These are phyloP conservation scores for Rhyacophila evoluta DNA, from an alignment of 2,888 invertebrate species.

Conservation along the genomic window DNA sequence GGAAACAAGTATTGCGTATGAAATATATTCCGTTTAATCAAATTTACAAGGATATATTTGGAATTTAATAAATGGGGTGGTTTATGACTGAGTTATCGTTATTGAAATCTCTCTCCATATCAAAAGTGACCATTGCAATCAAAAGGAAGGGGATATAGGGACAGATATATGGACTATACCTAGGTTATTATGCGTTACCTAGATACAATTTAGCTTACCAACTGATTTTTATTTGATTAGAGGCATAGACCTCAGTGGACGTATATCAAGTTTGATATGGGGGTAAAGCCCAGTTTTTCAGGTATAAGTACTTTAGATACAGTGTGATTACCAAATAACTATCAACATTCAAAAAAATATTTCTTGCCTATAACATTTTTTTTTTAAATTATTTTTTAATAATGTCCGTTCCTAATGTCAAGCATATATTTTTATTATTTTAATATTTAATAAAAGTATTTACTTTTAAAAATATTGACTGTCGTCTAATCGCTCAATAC, in stretches of 20 bases:
- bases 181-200: constrained; percentile 32
- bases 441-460: too few relatives aligned
- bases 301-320: constrained; percentile 34
- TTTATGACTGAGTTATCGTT: constrained; percentile 41
- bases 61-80: constrained; percentile 51
- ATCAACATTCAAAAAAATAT: too few relatives aligned
- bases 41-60: constrained; percentile 31
- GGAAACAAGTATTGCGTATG: constrained; percentile 14
- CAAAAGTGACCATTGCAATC: constrained; percentile 52
- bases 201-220: constrained; percentile 41
- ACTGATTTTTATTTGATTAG: constrained; percentile 54
- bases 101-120: constrained; percentile 50
- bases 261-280: constrained; percentile 43
- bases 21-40: constrained; percentile 8
- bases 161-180: not conserved
- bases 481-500: too few relatives aligned
- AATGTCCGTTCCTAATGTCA: too few relatives aligned
- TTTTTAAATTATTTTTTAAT: too few relatives aligned
- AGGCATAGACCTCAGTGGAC: constrained; percentile 36
- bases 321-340: not conserved
- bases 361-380: too few relatives aligned
- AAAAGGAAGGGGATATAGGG: constrained; percentile 34
- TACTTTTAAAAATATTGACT: too few relatives aligned
- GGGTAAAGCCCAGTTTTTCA: constrained; percentile 42
- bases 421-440: too few relatives aligned